phyloP scores from a whole-genome alignment of 2,888 invertebrate species.

The Eristalinus aeneus region DNA sequence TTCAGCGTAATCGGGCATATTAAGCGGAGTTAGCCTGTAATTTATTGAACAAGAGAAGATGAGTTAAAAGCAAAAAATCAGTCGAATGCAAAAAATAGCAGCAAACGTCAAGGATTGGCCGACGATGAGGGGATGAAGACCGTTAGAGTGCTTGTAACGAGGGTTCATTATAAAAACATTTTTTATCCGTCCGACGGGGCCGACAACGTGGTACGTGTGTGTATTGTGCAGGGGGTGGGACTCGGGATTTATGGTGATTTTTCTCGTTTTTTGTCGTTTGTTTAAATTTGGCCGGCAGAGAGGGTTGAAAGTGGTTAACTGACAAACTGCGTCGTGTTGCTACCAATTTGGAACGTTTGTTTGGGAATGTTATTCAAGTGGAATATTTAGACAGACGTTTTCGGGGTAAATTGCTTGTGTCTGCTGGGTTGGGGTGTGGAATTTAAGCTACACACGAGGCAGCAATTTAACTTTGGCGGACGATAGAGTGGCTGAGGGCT shows the following conservation, averaged over 20 bases:
- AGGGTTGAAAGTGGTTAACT: neutral
- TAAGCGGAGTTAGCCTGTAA: constrained; percentile 80
- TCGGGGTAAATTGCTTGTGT: neutral
- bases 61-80: constrained; percentile 20
- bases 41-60: constrained; percentile 57
- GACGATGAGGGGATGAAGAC: neutral
- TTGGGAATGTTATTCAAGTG: constrained; percentile 5
- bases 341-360: constrained; percentile 4
- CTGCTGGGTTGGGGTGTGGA: neutral
- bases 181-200: constrained; percentile 12
- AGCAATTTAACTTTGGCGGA: neutral
- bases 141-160: constrained; percentile 35
- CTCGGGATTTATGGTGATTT: constrained; percentile 36
- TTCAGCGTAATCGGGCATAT: constrained; percentile 81
- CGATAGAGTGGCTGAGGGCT: neutral
- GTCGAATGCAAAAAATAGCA: neutral
- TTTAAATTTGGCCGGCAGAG: neutral
- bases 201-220: neutral
- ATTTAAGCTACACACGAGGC: neutral
- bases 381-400: neutral
- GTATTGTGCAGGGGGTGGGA: constrained; percentile 4
- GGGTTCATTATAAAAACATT: constrained; percentile 56
- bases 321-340: constrained; percentile 1
- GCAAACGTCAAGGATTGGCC: neutral
- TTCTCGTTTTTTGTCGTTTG: constrained; percentile 6